These are phyloP conservation scores for Lanius ludovicianus DNA, from an alignment of 2,113 vertebrate genomes.

Conservation along the genomic window DNA sequence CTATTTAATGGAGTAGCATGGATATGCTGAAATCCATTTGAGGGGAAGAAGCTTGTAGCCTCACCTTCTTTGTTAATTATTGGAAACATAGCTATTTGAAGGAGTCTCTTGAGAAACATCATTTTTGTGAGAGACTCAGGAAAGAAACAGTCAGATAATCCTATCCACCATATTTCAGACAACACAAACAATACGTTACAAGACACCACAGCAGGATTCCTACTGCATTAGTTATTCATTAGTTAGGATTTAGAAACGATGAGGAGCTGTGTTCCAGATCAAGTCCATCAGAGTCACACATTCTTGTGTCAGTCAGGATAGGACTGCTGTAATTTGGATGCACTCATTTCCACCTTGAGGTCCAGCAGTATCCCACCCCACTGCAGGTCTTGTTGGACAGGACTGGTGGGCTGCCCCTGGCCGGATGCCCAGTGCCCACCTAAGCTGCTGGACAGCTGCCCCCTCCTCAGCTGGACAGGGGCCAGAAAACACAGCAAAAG, in stretches of 20 bases:
- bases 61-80: background rate
- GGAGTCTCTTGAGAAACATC: background rate
- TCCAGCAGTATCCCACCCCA: background rate
- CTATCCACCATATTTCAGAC: background rate
- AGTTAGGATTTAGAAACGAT: background rate
- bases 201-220: background rate
- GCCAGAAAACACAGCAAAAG: background rate
- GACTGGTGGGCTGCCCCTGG: background rate
- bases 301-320: background rate
- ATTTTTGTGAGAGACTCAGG: background rate
- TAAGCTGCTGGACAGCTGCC: background rate
- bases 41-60: background rate
- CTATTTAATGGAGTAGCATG: background rate
- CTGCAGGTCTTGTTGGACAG: background rate
- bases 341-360: background rate
- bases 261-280: background rate
- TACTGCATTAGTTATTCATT: background rate
- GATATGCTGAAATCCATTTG: background rate
- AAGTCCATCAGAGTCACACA: background rate
- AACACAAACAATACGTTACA: background rate
- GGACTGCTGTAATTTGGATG: background rate
- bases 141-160: background rate
- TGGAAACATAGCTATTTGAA: background rate
- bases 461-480: background rate
- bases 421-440: background rate